Percentiles rank a stretch among this genome's conserved stretches.
Conservation (phyloP, 2,113 vertebrate genomes). For the Anarrhichthys ocellatus region DNA sequence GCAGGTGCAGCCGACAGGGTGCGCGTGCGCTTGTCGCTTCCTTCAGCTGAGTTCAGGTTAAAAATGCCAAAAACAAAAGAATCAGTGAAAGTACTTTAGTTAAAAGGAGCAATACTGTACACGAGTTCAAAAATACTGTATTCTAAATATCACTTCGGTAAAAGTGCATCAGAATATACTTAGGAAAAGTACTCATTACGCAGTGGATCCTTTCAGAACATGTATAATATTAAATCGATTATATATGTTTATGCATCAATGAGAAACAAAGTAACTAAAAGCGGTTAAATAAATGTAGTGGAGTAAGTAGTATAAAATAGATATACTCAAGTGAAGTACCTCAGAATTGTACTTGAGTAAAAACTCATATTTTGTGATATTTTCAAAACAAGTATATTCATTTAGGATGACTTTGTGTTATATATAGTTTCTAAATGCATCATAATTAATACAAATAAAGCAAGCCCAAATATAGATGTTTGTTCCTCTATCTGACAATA, state of each 20-base stretch:
- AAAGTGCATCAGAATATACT: neutral
- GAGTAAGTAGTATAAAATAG: neutral
- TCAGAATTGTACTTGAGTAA: neutral
- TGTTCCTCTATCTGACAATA: neutral
- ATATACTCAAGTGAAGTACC: neutral
- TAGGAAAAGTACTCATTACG: neutral
- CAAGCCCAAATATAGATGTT: neutral
- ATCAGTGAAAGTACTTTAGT: neutral
- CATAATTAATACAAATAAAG: neutral
- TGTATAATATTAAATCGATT: neutral
- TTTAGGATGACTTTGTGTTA: neutral
- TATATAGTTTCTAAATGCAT: neutral
- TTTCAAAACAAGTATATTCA: neutral
- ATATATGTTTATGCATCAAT: neutral
- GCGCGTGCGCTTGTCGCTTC: neutral
- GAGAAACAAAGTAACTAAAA: neutral
- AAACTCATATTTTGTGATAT: no score
- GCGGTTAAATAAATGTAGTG: neutral
- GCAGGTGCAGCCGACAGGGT: constrained; percentile 11
- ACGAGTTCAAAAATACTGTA: neutral
- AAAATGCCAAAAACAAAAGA: neutral
- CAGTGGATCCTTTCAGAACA: neutral
- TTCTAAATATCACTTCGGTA: neutral
- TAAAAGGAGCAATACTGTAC: neutral
- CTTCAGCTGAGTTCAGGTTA: neutral